These are phyloP conservation scores for Urophycis tenuis DNA, from an alignment of 2,797 vertebrate species.

Conservation along the genomic window DNA sequence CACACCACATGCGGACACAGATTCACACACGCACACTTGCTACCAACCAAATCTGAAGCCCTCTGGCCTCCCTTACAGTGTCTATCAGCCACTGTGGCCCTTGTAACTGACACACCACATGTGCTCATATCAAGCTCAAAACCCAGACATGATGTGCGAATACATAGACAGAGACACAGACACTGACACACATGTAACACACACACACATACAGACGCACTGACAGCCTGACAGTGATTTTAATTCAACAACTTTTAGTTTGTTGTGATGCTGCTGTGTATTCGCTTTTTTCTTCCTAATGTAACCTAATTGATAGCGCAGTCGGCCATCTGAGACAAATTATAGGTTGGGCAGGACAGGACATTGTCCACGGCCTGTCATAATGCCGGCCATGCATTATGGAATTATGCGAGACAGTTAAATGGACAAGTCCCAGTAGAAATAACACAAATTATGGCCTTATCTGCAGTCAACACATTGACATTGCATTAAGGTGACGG, in stretches of 20 bases:
- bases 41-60: conserved; percentile 20
- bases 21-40: conserved; percentile 27
- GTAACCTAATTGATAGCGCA: background rate
- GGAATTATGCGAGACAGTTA: background rate
- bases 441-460: background rate
- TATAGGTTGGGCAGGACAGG: background rate
- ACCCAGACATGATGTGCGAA: conserved; percentile 43
- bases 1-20: conserved; percentile 13
- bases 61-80: conserved; percentile 37
- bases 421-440: background rate
- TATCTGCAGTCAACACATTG: conserved; percentile 3
- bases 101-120: conserved; percentile 58
- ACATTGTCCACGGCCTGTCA: background rate
- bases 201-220: conserved; percentile 18
- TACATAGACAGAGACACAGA: conserved; percentile 10
- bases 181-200: conserved; percentile 5
- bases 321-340: background rate
- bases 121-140: conserved; percentile 59
- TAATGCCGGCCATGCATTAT: background rate
- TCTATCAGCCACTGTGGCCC: conserved; percentile 50
- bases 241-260: background rate
- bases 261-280: background rate
- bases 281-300: background rate
- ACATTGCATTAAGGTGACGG: conserved; percentile 1
- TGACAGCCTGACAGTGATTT: background rate